Evolutionary conservation across 2,113 vertebrate genomes (phyloP).

Genomic region (Peromyscus californicus): DNA sequence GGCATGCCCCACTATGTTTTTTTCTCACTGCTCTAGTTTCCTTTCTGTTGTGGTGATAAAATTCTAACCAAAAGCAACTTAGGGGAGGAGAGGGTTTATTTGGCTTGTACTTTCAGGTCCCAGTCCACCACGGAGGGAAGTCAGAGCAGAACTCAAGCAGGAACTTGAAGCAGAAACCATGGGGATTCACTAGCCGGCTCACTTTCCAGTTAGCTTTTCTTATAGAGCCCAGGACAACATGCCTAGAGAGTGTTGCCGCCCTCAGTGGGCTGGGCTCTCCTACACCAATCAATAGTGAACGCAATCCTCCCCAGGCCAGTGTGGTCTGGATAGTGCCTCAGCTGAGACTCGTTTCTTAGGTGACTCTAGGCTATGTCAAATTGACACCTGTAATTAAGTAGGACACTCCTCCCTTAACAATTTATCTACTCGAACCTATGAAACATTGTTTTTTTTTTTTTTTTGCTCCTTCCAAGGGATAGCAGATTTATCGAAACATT

Average conservation of each 20-base stretch:
- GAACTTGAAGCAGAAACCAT: background rate
- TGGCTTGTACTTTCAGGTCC: background rate
- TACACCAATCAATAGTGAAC: background rate
- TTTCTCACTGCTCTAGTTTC: background rate
- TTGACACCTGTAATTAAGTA: background rate
- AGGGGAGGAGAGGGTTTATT: background rate
- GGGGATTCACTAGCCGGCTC: background rate
- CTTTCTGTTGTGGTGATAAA: background rate
- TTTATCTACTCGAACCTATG: fast-evolving
- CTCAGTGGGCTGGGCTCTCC: background rate
- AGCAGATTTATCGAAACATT: background rate
- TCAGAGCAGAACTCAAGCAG: background rate
- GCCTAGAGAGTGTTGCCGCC: background rate
- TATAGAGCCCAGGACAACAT: background rate
- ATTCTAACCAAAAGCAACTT: background rate
- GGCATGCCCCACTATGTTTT: background rate
- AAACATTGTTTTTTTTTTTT: background rate
- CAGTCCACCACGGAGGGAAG: background rate
- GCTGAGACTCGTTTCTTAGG: background rate
- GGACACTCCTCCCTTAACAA: background rate
- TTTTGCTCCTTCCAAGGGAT: background rate
- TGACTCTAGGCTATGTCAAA: background rate
- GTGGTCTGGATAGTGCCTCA: background rate
- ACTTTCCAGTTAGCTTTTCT: background rate
- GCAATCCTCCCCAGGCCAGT: background rate